These are phyloP conservation scores for Pluvialis apricaria DNA, from an alignment of 2,113 vertebrate species.

Conservation along the genomic window DNA sequence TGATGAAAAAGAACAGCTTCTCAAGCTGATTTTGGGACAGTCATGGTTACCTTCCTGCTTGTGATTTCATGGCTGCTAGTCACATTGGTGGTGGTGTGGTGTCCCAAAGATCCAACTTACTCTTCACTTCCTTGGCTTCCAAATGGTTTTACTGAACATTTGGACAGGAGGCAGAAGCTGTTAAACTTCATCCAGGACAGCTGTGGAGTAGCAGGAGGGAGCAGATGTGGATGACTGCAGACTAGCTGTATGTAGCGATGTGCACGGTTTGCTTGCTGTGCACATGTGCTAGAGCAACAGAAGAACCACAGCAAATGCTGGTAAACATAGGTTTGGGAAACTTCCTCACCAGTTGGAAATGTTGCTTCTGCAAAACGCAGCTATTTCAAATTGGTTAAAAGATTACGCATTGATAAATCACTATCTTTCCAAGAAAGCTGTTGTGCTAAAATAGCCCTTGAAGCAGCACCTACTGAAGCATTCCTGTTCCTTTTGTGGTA, in stretches of 20 bases:
- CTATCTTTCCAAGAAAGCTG: background rate
- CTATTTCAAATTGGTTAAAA: background rate
- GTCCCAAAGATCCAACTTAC: background rate
- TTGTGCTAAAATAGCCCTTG: background rate
- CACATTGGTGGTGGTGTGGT: background rate
- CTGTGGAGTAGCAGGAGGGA: background rate
- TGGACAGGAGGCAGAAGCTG: background rate
- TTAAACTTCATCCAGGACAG: background rate
- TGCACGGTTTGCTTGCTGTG: background rate
- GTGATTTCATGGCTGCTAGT: background rate
- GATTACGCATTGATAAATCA: background rate
- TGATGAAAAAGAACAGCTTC: background rate
- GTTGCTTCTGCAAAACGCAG: background rate
- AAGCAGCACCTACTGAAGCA: background rate
- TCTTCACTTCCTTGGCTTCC: background rate
- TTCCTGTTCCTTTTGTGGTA: background rate
- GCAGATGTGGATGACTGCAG: background rate
- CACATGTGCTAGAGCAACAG: background rate
- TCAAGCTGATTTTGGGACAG: background rate
- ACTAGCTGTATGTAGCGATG: rapidly evolving
- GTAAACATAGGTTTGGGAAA: background rate
- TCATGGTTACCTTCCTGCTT: background rate
- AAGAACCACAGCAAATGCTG: background rate
- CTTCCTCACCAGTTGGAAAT: background rate
- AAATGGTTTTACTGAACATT: background rate